Evolutionary conservation across 2,113 vertebrate species (phyloP), one percentile per base, ranked within the genome.

Genomic region (Accipiter cooperii): DNA sequence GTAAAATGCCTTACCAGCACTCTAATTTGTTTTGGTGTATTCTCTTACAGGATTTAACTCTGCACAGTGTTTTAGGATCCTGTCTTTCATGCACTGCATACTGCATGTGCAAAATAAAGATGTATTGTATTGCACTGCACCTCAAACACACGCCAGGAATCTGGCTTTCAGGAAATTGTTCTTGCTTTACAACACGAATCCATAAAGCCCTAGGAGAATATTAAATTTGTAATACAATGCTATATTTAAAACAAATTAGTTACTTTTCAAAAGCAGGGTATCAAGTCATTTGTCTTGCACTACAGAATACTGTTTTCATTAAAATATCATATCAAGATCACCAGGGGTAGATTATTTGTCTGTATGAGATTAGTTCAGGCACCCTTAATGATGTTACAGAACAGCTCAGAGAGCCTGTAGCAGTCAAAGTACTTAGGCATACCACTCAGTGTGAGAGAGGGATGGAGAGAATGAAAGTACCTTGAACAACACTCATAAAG

Each of bases 81-180:
- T 51, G 18, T 47, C 34, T 64, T 93, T 70, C 88, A 52, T 4
- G 4, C 34, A 40, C 52, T 58, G 70, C 40, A 9, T n/a, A 42
- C 40, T 49, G 49, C 34, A 81, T 4, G 12, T 81, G 66, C 40
- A 61, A 92, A 71, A 79, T 57, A 89, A 85, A 77, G 75, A 64
- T 44, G 40, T 20, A 25, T 21, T 81, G 68, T 34, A 52, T 25
- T 87, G 88, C 17, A n/a, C 58, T 42, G 70, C 68, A 86, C 74
- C 52, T 71, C 82, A 46, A 77, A 74, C 20, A 60, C 65, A 34
- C 0, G 25, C 55, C 74, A 96, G 70, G 71, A 86, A 46, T 71
- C 34, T 42, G 79, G n/a, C 70, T 93, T 80, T 82, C 82, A 93
- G 95, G 63, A 96, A 94, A 93, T 65, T 79, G 42, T 60, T 96